phyloP scores from a whole-genome alignment of 1,140 invertebrate species.

The Thaumetopoea pityocampa region DNA sequence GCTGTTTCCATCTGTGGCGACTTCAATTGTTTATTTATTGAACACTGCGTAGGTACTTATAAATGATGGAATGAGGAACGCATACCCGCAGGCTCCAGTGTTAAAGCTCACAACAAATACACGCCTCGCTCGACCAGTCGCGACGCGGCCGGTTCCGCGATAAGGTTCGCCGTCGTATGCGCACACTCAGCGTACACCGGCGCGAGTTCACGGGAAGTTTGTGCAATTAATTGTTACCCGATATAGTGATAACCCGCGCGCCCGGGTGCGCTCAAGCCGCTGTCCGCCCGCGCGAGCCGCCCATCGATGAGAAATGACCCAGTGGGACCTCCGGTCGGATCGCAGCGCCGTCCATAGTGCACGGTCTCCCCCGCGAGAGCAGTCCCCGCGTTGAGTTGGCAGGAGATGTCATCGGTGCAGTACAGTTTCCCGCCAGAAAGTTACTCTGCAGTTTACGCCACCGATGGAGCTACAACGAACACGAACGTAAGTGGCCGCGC shows the following conservation, averaged over 20 bases:
- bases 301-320: constrained; percentile 55
- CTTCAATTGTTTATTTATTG: constrained; percentile 48
- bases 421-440: constrained; percentile 66
- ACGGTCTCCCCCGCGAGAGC: constrained; percentile 1
- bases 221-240: constrained; percentile 53
- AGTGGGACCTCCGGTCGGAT: constrained; percentile 26
- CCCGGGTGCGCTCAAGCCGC: constrained; percentile 28
- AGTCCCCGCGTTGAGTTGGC: constrained; percentile 13
- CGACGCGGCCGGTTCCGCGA: constrained; percentile 34
- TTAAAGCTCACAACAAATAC: constrained; percentile 33
- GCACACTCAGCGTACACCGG: constrained; percentile 32
- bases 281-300: constrained; percentile 25
- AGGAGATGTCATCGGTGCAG: constrained; percentile 39
- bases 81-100: constrained; percentile 39
- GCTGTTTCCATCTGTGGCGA: constrained; percentile 31
- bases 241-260: constrained; percentile 54
- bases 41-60: constrained; percentile 49
- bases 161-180: constrained; percentile 40
- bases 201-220: constrained; percentile 52
- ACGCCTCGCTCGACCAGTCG: constrained; percentile 32
- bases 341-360: constrained; percentile 14
- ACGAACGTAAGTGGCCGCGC: constrained; percentile 55
- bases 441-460: constrained; percentile 60
- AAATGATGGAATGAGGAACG: constrained; percentile 30
- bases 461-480: constrained; percentile 35